Evolutionary conservation across 2,797 vertebrate species (phyloP).

Genomic region (Enteromius viviparus): DNA sequence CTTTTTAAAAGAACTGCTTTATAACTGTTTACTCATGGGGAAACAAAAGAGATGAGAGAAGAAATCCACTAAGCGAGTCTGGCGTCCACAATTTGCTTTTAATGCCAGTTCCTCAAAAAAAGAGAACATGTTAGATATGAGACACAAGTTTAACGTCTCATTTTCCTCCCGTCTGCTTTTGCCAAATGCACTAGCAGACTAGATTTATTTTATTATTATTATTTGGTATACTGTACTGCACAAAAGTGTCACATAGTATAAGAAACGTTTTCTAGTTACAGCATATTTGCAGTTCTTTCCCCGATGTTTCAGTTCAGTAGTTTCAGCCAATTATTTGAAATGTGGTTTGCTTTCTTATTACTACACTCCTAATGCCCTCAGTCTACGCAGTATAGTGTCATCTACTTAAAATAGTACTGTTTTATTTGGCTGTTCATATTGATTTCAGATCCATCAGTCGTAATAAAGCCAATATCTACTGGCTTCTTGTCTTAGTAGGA

Average conservation of each 20-base stretch:
- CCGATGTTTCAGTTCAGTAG: slow-evolving; percentile 8
- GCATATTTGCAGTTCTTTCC: background rate
- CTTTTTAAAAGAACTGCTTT: slow-evolving; percentile 2
- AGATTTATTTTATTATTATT: background rate
- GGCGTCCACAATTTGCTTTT: background rate
- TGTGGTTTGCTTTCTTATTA: background rate
- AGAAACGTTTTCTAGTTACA: background rate
- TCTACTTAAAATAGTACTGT: background rate
- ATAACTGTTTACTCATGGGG: slow-evolving; percentile 21
- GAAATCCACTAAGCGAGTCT: slow-evolving; percentile 6
- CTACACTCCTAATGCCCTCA: background rate
- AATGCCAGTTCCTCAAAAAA: slow-evolving; percentile 1
- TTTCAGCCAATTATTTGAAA: background rate
- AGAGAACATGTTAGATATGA: background rate
- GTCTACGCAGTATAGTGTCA: background rate
- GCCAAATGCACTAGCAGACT: background rate
- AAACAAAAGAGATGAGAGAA: slow-evolving; percentile 11
- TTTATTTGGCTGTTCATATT: slow-evolving; percentile 5
- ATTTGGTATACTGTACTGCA: background rate
- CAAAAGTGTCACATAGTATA: slow-evolving; percentile 12
- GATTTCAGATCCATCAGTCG: background rate
- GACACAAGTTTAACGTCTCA: background rate
- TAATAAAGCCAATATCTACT: background rate
- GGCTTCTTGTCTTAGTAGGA: background rate
- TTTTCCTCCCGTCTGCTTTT: background rate